Percentiles rank a stretch among this genome's conserved stretches.
These are phyloP conservation scores for Tenebrio molitor DNA, from an alignment of 1,140 invertebrate species.

Conservation along the genomic window DNA sequence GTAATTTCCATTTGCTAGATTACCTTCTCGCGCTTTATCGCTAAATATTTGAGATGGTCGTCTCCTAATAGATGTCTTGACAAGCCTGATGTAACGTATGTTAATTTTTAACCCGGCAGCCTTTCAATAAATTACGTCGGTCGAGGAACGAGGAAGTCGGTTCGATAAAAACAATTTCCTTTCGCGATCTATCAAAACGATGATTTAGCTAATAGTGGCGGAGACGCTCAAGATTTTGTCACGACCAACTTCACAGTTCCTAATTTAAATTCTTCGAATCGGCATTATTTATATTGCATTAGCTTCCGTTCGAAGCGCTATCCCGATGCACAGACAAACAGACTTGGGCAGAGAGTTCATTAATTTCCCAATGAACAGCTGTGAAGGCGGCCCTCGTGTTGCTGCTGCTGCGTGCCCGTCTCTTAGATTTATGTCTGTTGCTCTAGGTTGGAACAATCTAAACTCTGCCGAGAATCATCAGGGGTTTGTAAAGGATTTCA, in stretches of 20 bases:
- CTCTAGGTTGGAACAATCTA: slow-evolving; percentile 49
- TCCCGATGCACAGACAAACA: slow-evolving; percentile 48
- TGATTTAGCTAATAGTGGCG: slow-evolving; percentile 31
- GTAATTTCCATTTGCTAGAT: slow-evolving; percentile 29
- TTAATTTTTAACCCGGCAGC: slow-evolving; percentile 27
- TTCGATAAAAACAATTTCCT: slow-evolving; percentile 33
- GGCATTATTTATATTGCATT: slow-evolving; percentile 50
- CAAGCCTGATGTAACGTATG: slow-evolving; percentile 28
- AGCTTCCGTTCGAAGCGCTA: slow-evolving; percentile 31
- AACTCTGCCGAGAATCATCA: slow-evolving; percentile 43
- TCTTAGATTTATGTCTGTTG: slow-evolving; percentile 49
- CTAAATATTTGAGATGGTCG: slow-evolving; percentile 24
- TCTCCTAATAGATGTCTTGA: slow-evolving; percentile 1
- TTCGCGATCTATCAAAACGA: slow-evolving; percentile 21
- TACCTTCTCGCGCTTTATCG: background rate
- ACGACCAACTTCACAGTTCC: slow-evolving; percentile 20
- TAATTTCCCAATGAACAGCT: slow-evolving; percentile 55
- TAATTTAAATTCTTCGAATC: slow-evolving; percentile 43
- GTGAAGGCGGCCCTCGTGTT: slow-evolving; percentile 43
- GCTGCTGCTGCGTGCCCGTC: slow-evolving; percentile 37
- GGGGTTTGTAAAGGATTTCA: slow-evolving; percentile 46
- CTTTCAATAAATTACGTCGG: slow-evolving; percentile 5
- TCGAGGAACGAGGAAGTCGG: background rate
- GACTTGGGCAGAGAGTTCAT: slow-evolving; percentile 49
- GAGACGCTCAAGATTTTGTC: slow-evolving; percentile 27